Conservation (phyloP, 2,888 invertebrate genomes). For the Drosophila falleni region DNA sequence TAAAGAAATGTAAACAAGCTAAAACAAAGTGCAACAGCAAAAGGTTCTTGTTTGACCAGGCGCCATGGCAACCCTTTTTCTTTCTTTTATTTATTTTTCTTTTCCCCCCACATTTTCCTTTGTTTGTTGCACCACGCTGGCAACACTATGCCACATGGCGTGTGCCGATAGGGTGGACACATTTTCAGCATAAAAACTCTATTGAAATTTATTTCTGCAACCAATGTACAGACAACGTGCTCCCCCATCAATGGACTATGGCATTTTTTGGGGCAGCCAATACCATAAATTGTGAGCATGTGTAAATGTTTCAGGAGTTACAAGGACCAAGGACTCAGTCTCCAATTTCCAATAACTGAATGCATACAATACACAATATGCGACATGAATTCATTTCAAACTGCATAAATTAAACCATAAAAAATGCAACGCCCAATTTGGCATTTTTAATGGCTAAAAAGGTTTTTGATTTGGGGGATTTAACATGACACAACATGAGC, state of each 20-base stretch:
- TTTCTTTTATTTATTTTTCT: background rate
- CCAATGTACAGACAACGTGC: conserved; percentile 20
- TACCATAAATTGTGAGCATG: conserved; percentile 58
- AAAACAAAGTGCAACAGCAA: conserved; percentile 53
- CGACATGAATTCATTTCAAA: conserved; percentile 41
- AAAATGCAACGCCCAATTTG: conserved; percentile 31
- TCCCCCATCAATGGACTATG: conserved; percentile 3
- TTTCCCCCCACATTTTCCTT: too few relatives aligned
- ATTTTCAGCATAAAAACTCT: conserved; percentile 54
- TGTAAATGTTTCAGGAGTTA: conserved; percentile 48
- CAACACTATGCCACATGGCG: conserved; percentile 19
- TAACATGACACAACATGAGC: background rate
- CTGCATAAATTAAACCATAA: conserved; percentile 48
- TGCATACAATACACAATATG: conserved; percentile 30
- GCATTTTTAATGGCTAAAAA: conserved; percentile 4
- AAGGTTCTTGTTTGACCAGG: conserved; percentile 39
- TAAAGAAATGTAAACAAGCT: conserved; percentile 57
- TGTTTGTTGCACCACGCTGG: conserved; percentile 16
- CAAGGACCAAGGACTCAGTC: background rate
- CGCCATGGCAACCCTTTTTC: conserved; percentile 65
- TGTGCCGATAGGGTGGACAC: conserved; percentile 37
- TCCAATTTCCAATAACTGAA: background rate
- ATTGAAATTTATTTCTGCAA: conserved; percentile 51
- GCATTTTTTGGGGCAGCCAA: conserved; percentile 43
- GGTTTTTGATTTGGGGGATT: conserved; percentile 1